Conservation (phyloP, 2,888 invertebrate species). For the Elegia similella region DNA sequence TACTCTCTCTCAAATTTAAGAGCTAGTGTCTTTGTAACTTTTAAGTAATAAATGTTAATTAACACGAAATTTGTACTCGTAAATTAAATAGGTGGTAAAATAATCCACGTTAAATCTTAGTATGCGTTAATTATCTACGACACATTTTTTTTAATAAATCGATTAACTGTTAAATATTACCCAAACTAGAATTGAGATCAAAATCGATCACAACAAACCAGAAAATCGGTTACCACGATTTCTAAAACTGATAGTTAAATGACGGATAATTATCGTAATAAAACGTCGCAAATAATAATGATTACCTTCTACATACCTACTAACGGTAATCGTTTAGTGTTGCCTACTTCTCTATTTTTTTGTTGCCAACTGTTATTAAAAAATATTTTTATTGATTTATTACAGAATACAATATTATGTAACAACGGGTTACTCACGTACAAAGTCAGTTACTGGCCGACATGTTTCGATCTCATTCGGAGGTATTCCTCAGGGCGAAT, state of each 20-base stretch:
- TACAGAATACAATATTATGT: neutral
- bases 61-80: neutral
- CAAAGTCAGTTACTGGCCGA: too few relatives aligned
- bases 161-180: neutral
- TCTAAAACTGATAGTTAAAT: slow-evolving; percentile 4
- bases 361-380: neutral
- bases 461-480: too few relatives aligned
- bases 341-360: neutral
- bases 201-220: neutral
- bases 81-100: neutral
- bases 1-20: too few relatives aligned
- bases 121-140: neutral
- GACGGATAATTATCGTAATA: slow-evolving; percentile 1
- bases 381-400: neutral
- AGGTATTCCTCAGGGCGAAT: too few relatives aligned
- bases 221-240: slow-evolving; percentile 4
- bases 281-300: slow-evolving; percentile 4
- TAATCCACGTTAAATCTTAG: neutral
- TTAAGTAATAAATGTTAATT: neutral
- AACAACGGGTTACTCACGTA: too few relatives aligned
- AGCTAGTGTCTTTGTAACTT: too few relatives aligned
- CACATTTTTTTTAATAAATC: neutral
- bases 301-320: too few relatives aligned
- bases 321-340: neutral
- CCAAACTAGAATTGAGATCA: neutral